Conservation (phyloP, 2,888 invertebrate species). For the Oscheius sp. region DNA sequence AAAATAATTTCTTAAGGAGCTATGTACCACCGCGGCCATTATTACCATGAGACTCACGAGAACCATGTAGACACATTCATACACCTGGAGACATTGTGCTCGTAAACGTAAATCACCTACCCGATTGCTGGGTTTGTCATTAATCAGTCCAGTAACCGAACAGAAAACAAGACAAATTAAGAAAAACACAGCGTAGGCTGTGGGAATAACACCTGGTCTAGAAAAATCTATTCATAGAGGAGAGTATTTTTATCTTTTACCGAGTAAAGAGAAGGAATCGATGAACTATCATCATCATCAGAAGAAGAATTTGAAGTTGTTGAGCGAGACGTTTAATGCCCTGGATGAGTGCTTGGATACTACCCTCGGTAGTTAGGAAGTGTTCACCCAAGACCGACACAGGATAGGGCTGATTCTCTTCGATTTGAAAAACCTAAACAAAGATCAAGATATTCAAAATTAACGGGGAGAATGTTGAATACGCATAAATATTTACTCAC, state of each 20-base stretch:
- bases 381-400: background rate
- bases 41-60: constrained; percentile 11
- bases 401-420: background rate
- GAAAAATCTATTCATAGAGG: background rate
- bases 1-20: constrained; percentile 19
- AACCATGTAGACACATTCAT: background rate
- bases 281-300: constrained; percentile 27
- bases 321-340: constrained; percentile 18
- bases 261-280: constrained; percentile 24
- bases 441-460: background rate
- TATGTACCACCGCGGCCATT: constrained; percentile 12
- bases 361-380: background rate
- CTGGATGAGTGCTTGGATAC: background rate
- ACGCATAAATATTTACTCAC: background rate
- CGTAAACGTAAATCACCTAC: background rate
- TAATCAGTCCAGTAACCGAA: constrained; percentile 11
- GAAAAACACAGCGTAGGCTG: constrained; percentile 21
- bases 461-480: too few relatives aligned
- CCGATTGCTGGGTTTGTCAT: background rate
- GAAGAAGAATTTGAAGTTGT: constrained; percentile 20
- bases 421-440: background rate
- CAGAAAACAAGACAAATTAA: constrained; percentile 12
- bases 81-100: constrained; percentile 2
- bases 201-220: constrained; percentile 23
- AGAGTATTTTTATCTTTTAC: background rate